These are phyloP conservation scores for Helogale parvula DNA, from an alignment of 2,113 vertebrate genomes.

Conservation along the genomic window DNA sequence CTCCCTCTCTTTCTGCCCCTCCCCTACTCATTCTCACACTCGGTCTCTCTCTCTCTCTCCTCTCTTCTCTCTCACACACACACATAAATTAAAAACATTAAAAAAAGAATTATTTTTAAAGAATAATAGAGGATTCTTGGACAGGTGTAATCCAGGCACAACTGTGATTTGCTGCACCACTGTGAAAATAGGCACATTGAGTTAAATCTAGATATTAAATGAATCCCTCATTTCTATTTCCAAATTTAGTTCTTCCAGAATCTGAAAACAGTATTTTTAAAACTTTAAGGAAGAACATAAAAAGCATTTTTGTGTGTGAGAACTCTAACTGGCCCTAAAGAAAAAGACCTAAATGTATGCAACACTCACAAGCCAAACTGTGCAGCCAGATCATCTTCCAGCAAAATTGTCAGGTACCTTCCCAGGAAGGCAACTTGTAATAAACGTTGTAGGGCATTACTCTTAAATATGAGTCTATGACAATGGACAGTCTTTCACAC, in stretches of 20 bases:
- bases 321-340: background rate
- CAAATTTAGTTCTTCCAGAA: background rate
- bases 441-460: background rate
- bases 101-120: background rate
- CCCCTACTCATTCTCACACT: too few species aligned
- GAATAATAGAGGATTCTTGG: background rate
- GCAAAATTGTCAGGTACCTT: background rate
- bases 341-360: background rate
- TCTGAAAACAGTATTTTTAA: background rate
- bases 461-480: background rate
- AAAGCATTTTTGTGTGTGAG: background rate
- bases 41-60: too few species aligned
- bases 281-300: background rate
- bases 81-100: too few species aligned
- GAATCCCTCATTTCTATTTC: background rate
- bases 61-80: too few species aligned
- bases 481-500: background rate
- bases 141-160: background rate
- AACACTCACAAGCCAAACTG: background rate
- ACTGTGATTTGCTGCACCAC: background rate
- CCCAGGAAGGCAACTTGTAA: background rate
- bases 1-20: too few species aligned
- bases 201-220: background rate
- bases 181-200: background rate
- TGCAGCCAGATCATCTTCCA: background rate